These are phyloP conservation scores for Mimumesa dahlbomi DNA, from an alignment of 2,888 invertebrate genomes.

Conservation along the genomic window DNA sequence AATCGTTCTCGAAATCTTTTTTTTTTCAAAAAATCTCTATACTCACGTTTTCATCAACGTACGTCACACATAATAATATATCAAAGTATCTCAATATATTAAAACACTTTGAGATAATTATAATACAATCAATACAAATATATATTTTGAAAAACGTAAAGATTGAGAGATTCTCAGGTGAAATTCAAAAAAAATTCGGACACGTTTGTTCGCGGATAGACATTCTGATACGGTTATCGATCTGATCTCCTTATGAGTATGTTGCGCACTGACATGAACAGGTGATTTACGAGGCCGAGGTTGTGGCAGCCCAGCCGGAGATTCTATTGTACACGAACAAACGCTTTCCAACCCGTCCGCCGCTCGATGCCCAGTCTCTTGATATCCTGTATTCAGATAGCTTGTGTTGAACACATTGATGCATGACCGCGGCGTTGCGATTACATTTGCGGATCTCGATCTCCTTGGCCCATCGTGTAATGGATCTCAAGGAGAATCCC, in stretches of 20 bases:
- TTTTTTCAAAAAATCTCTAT: too few species aligned
- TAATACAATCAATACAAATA: too few species aligned
- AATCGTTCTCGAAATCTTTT: too few species aligned
- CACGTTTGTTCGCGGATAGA: too few species aligned
- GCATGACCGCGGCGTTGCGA: conserved; percentile 29
- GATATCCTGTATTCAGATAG: conserved; percentile 43
- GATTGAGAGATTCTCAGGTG: too few species aligned
- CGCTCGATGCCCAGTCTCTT: conserved; percentile 39
- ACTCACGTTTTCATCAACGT: too few species aligned
- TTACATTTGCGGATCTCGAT: conserved; percentile 40
- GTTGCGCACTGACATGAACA: conserved; percentile 47
- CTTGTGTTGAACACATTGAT: conserved; percentile 34
- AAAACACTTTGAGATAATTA: too few species aligned
- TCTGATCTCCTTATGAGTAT: conserved; percentile 49
- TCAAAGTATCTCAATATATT: too few species aligned
- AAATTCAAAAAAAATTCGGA: too few species aligned
- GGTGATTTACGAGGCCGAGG: conserved; percentile 52
- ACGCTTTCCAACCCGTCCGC: conserved; percentile 47
- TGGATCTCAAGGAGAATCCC: conserved; percentile 18
- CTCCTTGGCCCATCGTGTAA: conserved; percentile 34
- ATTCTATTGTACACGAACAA: conserved; percentile 51
- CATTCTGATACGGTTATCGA: conserved; percentile 48
- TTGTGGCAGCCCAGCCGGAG: conserved; percentile 39
- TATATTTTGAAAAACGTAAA: too few species aligned
- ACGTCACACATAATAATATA: too few species aligned